Base-by-base conservation (phyloP, 2,113 vertebrate genomes). In the Larimichthys polyactis region DNA sequence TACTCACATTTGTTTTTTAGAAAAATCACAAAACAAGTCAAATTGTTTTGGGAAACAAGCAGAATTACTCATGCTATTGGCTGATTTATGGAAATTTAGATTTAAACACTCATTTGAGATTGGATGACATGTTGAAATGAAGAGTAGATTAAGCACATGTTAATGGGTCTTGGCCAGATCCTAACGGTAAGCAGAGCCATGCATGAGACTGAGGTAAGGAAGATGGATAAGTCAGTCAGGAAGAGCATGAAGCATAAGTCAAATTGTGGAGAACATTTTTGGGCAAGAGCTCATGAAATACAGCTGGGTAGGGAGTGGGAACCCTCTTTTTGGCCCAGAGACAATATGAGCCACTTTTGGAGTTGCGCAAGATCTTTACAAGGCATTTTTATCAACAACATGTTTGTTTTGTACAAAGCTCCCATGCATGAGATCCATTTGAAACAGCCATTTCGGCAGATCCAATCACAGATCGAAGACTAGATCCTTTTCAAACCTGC, bases 1-100 rank as follows among this genome's bases (percentile, higher is more conserved):
- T 54, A 36, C 48, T 1, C 11, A 60, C 60, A 46, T 46, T 76
- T 86, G 58, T 81, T 76, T 65, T 14, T 14, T 3, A 44, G 9
- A 71, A 81, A 84, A 64, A 27, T 58, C 49, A 48, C 3, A 75
- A 65, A 88, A 86, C 52, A 72, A 75, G 24, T 59, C 2, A 59
- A 69, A 66, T 22, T 75, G 48, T 73, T 84, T 67, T 82, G 69
- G 36, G 12, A 84, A 87, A 84, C 74, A 76, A 59, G 36, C 29
- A 0, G 22, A 78, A 58, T 70, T 63, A 62, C 55, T 75, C 32
- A 58, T 22, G 58, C 32, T 5, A 17, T 36, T 40, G 60, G 51
- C 11, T 0, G 0, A 58, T 62, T 55, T 2, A 6, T 48, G 51
- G 32, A 27, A 57, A 74, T 32, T 68, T 77, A 0, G 11, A 75